Conservation (phyloP, 2,888 invertebrate genomes). For the Calameuta filiformis region DNA sequence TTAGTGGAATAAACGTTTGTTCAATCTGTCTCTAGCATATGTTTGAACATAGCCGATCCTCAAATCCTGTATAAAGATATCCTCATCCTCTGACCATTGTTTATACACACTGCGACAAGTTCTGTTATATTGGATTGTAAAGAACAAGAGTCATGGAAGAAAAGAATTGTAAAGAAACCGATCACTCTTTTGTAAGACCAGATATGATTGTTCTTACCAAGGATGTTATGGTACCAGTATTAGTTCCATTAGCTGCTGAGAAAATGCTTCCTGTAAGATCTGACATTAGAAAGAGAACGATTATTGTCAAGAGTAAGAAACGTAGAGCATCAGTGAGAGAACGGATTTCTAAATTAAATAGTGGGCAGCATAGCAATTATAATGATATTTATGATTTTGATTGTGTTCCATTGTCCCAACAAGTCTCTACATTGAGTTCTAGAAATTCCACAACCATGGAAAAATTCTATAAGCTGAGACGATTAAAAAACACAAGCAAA, state of each 20-base stretch:
- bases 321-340: background rate
- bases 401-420: conserved; percentile 4
- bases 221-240: background rate
- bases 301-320: background rate
- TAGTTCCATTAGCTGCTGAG: background rate
- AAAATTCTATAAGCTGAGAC: background rate
- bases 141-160: background rate
- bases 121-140: background rate
- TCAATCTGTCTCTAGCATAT: background rate
- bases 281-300: background rate
- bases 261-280: background rate
- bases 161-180: background rate
- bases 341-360: background rate
- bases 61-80: background rate
- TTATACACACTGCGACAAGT: background rate
- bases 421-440: background rate
- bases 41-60: background rate
- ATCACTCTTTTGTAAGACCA: background rate
- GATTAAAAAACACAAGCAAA: background rate
- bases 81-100: background rate
- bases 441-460: background rate
- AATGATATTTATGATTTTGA: background rate
- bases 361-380: background rate
- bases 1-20: background rate
- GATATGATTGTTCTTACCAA: background rate